Conservation (phyloP, 2,888 invertebrate species). For the Trilocha varians region DNA sequence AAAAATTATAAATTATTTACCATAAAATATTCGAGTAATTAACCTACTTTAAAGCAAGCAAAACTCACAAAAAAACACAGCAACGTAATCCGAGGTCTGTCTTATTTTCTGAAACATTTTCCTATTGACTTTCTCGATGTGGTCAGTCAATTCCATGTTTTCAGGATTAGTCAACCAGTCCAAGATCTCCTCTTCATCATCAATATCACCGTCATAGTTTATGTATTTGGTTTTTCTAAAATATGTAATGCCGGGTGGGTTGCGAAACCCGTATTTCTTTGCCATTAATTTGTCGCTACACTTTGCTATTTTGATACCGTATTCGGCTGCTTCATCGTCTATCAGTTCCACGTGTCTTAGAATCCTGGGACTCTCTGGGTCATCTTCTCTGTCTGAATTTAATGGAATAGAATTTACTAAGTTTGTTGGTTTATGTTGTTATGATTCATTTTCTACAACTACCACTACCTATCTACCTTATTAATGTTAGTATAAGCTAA, state of each 20-base stretch:
- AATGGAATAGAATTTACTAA: not conserved
- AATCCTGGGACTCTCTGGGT: slow-evolving; percentile 84
- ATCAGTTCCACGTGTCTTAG: slow-evolving; percentile 91
- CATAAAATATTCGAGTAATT: too few relatives aligned
- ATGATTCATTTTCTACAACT: too few relatives aligned
- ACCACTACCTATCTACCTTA: too few relatives aligned
- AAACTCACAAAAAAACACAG: slow-evolving; percentile 93
- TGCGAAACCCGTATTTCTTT: slow-evolving; percentile 91
- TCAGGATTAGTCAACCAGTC: slow-evolving; percentile 95
- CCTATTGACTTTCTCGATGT: slow-evolving; percentile 91
- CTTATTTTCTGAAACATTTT: slow-evolving; percentile 95
- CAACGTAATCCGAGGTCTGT: slow-evolving; percentile 90
- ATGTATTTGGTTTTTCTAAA: slow-evolving; percentile 92
- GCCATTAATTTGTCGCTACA: slow-evolving; percentile 92
- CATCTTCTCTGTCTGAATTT: slow-evolving; percentile 82
- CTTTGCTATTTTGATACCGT: slow-evolving; percentile 92
- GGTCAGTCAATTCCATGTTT: slow-evolving; percentile 94
- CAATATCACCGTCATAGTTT: slow-evolving; percentile 94
- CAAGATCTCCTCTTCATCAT: slow-evolving; percentile 90
- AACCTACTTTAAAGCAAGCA: too few relatives aligned
- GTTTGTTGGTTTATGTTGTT: too few relatives aligned
- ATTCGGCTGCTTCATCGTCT: slow-evolving; percentile 92
- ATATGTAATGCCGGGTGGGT: slow-evolving; percentile 92
- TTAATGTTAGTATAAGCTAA: too few relatives aligned
- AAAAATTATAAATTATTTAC: too few relatives aligned